Conservation (phyloP, 2,113 vertebrate genomes). For the Uria aalge region DNA sequence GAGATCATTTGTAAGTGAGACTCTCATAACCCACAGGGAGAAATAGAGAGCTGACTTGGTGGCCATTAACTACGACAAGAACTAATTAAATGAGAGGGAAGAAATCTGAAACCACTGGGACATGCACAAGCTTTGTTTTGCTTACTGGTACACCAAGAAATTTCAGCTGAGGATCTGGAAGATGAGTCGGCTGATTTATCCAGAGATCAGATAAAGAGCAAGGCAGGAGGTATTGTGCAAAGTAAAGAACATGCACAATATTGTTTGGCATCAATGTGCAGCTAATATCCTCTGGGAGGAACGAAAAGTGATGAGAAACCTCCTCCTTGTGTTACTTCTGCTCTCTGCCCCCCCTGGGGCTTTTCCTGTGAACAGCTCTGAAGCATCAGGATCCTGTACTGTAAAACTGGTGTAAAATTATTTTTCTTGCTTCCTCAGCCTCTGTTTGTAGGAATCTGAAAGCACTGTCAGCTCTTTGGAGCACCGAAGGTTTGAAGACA, state of each 20-base stretch:
- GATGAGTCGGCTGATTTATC: neutral
- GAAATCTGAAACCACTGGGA: neutral
- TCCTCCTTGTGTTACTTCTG: neutral
- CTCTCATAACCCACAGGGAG: neutral
- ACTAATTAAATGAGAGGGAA: slow-evolving; percentile 7
- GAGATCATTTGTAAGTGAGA: neutral
- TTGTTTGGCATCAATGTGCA: neutral
- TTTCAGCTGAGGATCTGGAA: neutral
- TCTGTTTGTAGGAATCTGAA: neutral
- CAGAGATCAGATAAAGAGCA: neutral
- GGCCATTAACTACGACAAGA: neutral
- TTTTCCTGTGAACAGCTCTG: neutral
- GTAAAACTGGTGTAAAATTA: neutral
- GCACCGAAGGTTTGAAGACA: neutral
- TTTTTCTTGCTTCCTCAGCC: neutral
- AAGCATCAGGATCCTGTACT: neutral
- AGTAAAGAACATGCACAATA: neutral
- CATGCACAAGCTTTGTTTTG: neutral
- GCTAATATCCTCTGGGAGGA: neutral
- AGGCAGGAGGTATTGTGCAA: neutral
- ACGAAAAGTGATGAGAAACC: neutral
- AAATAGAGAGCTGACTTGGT: neutral
- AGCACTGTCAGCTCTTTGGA: neutral
- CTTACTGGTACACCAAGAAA: neutral
- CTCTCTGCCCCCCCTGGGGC: accelerated